These are phyloP conservation scores for Drosophila nigromelanica DNA, from an alignment of 1,140 invertebrate species.

Conservation along the genomic window DNA sequence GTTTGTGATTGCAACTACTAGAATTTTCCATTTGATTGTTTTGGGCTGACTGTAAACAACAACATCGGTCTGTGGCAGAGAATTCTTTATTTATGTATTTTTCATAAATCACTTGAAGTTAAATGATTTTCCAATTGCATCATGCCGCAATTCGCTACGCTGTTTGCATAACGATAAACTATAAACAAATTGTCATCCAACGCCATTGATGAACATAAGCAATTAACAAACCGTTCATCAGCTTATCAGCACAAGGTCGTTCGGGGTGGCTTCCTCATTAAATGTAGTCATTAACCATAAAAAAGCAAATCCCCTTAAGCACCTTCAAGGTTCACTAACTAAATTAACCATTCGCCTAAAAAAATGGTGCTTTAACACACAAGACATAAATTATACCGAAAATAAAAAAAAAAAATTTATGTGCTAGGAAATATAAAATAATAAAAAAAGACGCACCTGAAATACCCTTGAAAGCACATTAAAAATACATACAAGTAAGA, in stretches of 20 bases:
- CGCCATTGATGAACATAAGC: slow-evolving; percentile 24
- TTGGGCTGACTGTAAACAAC: slow-evolving; percentile 12
- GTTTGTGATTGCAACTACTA: slow-evolving; percentile 2
- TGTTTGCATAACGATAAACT: slow-evolving; percentile 38
- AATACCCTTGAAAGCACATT: not conserved
- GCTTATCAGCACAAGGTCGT: slow-evolving; percentile 42
- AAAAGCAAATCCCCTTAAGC: slow-evolving; percentile 6
- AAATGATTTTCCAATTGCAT: slow-evolving; percentile 50
- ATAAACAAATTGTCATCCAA: slow-evolving; percentile 21
- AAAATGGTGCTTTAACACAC: slow-evolving; percentile 9
- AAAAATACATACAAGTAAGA: too few relatives aligned
- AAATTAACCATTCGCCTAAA: slow-evolving; percentile 41
- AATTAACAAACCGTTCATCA: slow-evolving; percentile 41
- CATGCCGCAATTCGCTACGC: slow-evolving; percentile 14
- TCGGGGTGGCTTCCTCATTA: slow-evolving; percentile 33
- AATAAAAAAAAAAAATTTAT: slow-evolving; percentile 2
- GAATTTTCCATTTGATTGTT: slow-evolving; percentile 18
- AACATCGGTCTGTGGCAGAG: not conserved
- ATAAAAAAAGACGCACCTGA: not conserved
- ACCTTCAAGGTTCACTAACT: slow-evolving; percentile 43
- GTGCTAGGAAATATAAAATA: not conserved
- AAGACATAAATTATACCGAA: slow-evolving; percentile 27
- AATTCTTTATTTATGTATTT: slow-evolving; percentile 15
- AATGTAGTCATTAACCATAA: slow-evolving; percentile 34
- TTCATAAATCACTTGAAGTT: slow-evolving; percentile 13